Evolutionary conservation across 2,888 invertebrate species (phyloP).

Genomic region (Caenorhabditis doughertyi): DNA sequence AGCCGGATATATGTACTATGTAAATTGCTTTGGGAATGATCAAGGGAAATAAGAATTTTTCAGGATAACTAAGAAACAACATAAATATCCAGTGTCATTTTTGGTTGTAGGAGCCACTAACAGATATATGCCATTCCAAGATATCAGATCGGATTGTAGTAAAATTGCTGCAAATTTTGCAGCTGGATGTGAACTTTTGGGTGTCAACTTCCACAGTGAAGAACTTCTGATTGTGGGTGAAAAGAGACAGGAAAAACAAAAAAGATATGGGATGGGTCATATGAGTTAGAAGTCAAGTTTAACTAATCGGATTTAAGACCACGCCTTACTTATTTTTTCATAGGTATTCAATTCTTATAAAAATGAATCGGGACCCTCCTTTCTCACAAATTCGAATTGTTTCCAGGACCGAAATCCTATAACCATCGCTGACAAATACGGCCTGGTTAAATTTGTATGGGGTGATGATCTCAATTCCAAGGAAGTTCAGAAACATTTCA

Average conservation of each 20-base stretch:
- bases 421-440: constrained; percentile 66
- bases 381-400: constrained; percentile 85
- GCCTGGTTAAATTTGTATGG: constrained; percentile 91
- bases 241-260: no score
- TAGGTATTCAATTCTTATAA: no score
- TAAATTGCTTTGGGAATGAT: constrained; percentile 13
- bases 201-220: constrained; percentile 94
- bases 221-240: constrained; percentile 89
- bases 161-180: constrained; percentile 80
- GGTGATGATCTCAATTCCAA: constrained; percentile 94
- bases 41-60: constrained; percentile 43
- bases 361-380: no score
- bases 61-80: constrained; percentile 93
- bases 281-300: constrained; percentile 28
- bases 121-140: constrained; percentile 85
- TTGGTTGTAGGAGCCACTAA: constrained; percentile 89
- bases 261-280: no score
- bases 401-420: constrained; percentile 71
- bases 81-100: constrained; percentile 96
- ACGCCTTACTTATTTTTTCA: no score
- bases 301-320: no score
- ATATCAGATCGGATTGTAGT: constrained; percentile 72
- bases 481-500: constrained; percentile 91
- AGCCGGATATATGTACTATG: constrained; percentile 95
- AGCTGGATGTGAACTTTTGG: constrained; percentile 83